Conservation (phyloP, 1,140 invertebrate species). For the Orchesella cincta region DNA sequence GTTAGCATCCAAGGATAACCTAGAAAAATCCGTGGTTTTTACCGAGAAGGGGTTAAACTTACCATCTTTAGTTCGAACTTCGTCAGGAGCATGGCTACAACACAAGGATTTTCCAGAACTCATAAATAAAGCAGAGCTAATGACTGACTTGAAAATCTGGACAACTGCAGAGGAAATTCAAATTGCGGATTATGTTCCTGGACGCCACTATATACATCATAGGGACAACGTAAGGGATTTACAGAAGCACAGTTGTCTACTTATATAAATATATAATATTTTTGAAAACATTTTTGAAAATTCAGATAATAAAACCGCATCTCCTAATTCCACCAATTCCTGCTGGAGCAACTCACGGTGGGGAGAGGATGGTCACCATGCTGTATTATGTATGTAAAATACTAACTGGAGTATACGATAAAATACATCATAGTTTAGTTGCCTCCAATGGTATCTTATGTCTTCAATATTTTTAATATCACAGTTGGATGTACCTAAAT, state of each 20-base stretch:
- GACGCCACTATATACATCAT: neutral
- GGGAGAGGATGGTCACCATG: neutral
- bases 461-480: neutral
- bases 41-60: neutral
- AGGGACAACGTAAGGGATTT: neutral
- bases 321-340: too few relatives aligned
- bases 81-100: neutral
- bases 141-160: neutral
- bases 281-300: too few relatives aligned
- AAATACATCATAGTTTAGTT: too few relatives aligned
- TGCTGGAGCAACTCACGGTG: too few relatives aligned
- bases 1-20: neutral
- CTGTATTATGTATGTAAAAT: neutral
- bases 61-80: neutral
- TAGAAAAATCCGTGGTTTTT: neutral
- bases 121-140: too few relatives aligned
- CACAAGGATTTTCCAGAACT: too few relatives aligned
- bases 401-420: neutral
- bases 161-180: neutral
- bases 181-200: neutral
- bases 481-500: neutral
- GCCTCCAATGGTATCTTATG: too few relatives aligned
- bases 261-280: too few relatives aligned
- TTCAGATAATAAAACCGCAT: too few relatives aligned
- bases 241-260: neutral